A percentile compares a stretch with the other conserved stretches of the same genome.
These are phyloP conservation scores for Eilema depressum DNA, from an alignment of 2,888 invertebrate species.

Conservation along the genomic window DNA sequence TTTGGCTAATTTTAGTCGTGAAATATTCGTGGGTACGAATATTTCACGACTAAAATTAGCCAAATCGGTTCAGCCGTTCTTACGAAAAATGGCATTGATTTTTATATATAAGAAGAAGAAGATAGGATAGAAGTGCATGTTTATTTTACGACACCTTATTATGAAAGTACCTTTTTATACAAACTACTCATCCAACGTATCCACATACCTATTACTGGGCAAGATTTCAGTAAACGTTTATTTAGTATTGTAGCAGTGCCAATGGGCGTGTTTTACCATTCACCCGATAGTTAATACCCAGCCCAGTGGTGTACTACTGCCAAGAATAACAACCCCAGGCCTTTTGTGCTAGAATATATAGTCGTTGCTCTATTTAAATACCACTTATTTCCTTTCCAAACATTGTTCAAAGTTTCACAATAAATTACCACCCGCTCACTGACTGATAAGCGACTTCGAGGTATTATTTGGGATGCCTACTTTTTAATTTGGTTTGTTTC, in stretches of 20 bases:
- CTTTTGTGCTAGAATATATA: slow-evolving; percentile 46
- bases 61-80: too few relatives aligned
- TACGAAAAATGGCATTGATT: too few relatives aligned
- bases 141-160: too few relatives aligned
- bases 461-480: neutral
- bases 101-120: too few relatives aligned
- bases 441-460: slow-evolving; percentile 30
- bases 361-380: slow-evolving; percentile 47
- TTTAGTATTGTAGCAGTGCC: slow-evolving; percentile 49
- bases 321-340: slow-evolving; percentile 57
- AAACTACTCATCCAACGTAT: neutral
- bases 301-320: slow-evolving; percentile 49
- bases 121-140: too few relatives aligned
- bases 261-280: slow-evolving; percentile 51
- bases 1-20: too few relatives aligned
- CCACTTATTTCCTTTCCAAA: slow-evolving; percentile 42
- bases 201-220: slow-evolving; percentile 23
- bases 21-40: too few relatives aligned
- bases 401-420: slow-evolving; percentile 42
- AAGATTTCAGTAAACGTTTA: slow-evolving; percentile 32
- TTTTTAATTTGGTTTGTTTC: neutral
- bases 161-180: neutral
- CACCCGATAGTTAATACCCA: slow-evolving; percentile 53
- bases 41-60: too few relatives aligned
- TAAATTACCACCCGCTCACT: slow-evolving; percentile 37